Conservation (phyloP, 2,888 invertebrate species). For the Drosophila histrio region DNA sequence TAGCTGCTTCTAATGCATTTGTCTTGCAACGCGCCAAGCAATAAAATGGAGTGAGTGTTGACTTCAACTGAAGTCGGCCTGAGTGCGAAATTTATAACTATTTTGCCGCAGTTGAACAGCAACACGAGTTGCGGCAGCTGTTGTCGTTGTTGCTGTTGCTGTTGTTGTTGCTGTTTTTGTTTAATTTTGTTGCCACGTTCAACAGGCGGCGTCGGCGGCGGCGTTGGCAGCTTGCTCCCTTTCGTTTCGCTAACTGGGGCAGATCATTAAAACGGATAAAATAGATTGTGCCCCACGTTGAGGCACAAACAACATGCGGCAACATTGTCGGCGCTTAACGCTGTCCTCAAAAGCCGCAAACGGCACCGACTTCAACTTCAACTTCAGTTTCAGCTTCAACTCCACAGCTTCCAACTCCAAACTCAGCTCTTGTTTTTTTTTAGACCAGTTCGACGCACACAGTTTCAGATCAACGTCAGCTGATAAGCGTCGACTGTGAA, state of each 20-base stretch:
- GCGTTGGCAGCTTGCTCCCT: constrained; percentile 54
- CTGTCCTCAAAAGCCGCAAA: constrained; percentile 74
- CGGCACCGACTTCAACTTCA: constrained; percentile 52
- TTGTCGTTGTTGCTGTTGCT: constrained; percentile 13
- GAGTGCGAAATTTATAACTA: constrained; percentile 75
- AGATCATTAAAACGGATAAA: constrained; percentile 80
- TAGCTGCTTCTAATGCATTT: constrained; percentile 73
- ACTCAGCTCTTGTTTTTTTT: constrained; percentile 17
- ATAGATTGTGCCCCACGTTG: constrained; percentile 74
- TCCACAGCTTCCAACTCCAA: constrained; percentile 9
- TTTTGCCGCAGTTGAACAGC: constrained; percentile 45
- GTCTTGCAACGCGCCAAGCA: constrained; percentile 49
- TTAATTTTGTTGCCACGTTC: constrained; percentile 60
- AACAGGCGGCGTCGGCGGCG: constrained; percentile 36
- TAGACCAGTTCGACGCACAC: constrained; percentile 60
- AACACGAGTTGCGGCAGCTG: constrained; percentile 41
- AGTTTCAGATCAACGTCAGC: constrained; percentile 70
- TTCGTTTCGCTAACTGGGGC: constrained; percentile 77
- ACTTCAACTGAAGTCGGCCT: constrained; percentile 23
- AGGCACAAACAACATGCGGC: constrained; percentile 29
- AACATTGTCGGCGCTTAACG: constrained; percentile 73
- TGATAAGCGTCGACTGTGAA: constrained; percentile 63
- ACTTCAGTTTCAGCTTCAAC: constrained; percentile 24
- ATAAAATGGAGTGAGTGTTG: constrained; percentile 57
- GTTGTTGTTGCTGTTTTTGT: constrained; percentile 24